phyloP scores from a whole-genome alignment of 2,113 vertebrate genomes.

The Psophia crepitans region DNA sequence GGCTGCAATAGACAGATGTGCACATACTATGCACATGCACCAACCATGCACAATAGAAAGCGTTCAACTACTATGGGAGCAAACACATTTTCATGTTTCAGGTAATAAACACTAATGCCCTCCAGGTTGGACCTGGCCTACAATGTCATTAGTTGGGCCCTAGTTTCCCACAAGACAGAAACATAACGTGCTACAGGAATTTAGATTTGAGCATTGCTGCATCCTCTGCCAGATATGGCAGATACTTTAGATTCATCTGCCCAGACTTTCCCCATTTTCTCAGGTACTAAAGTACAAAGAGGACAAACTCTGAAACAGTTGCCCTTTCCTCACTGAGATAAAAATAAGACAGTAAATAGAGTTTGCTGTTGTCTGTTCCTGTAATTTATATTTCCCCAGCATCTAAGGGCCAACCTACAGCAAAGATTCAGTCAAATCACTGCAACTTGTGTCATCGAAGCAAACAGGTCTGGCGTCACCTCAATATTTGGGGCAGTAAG shows the following conservation, averaged over 20 bases:
- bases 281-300: neutral
- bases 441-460: neutral
- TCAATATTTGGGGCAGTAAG: neutral
- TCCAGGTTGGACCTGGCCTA: neutral
- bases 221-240: neutral
- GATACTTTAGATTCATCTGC: neutral
- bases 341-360: neutral
- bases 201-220: neutral
- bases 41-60: fast-evolving
- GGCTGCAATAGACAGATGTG: neutral
- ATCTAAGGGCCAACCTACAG: neutral
- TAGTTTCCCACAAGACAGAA: neutral
- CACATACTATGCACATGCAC: fast-evolving
- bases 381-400: neutral
- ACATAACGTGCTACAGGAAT: neutral
- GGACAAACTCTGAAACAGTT: neutral
- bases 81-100: neutral
- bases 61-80: neutral
- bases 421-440: neutral
- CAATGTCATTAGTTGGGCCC: neutral
- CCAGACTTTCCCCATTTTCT: neutral
- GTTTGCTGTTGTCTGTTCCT: neutral
- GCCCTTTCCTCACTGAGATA: neutral
- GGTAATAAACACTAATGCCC: neutral
- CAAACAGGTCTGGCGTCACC: neutral